Evolutionary conservation across 2,888 invertebrate species (phyloP).

Genomic region (Cephus nigrinus): DNA sequence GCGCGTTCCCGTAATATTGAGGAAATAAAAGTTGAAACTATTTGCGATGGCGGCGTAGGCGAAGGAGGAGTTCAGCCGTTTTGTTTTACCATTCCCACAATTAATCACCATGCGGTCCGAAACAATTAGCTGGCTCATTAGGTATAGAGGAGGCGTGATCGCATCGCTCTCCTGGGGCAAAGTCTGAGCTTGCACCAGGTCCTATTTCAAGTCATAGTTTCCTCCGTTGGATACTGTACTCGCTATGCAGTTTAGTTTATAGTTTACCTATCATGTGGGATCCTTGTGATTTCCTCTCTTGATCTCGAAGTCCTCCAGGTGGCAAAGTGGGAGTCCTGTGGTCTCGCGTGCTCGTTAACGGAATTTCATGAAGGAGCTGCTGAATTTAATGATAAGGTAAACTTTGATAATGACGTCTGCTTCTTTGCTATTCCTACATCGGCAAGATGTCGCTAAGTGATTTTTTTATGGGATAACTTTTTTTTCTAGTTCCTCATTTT

Average conservation of each 20-base stretch:
- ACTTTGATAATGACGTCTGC: background rate
- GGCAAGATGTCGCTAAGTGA: background rate
- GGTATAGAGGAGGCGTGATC: slow-evolving; percentile 25
- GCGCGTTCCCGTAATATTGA: background rate
- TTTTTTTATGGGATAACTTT: background rate
- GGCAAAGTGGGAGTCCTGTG: background rate
- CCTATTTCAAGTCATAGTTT: background rate
- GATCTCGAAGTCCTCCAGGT: background rate
- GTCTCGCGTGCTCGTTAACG: background rate
- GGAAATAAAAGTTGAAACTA: background rate
- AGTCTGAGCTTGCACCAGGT: background rate
- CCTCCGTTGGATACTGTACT: background rate
- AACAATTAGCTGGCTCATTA: slow-evolving; percentile 45
- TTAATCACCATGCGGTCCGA: slow-evolving; percentile 38
- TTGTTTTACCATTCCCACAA: slow-evolving; percentile 30
- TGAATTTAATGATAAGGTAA: background rate
- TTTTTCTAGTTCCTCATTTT: background rate
- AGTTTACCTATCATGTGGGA: background rate
- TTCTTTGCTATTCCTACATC: background rate
- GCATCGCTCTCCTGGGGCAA: slow-evolving; percentile 24
- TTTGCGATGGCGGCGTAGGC: background rate
- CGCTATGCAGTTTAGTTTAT: background rate
- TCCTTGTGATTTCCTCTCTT: background rate
- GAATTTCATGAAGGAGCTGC: background rate
- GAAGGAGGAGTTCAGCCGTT: slow-evolving; percentile 21